phyloP scores from a whole-genome alignment of 1,140 invertebrate species.

The Mylabris phalerata region DNA sequence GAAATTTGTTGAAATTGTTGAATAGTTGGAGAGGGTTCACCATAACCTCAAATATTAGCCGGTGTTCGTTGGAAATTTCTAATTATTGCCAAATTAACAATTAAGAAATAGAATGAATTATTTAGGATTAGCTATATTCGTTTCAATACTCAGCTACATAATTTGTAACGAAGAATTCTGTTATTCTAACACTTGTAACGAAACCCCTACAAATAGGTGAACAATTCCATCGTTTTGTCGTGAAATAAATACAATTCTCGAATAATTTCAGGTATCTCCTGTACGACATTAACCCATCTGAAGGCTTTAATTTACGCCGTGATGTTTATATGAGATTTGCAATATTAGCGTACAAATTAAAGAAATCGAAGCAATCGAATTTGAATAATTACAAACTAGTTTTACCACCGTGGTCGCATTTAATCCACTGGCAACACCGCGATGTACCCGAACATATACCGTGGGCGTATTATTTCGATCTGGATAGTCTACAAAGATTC shows the following conservation, averaged over 20 bases:
- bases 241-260: background rate
- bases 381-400: constrained; percentile 55
- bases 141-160: too few relatives aligned
- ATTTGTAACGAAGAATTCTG: too few relatives aligned
- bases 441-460: constrained; percentile 48
- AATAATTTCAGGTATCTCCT: constrained; percentile 59
- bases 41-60: too few relatives aligned
- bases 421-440: constrained; percentile 83
- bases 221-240: too few relatives aligned
- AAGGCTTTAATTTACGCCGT: constrained; percentile 93
- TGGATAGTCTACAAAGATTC: constrained; percentile 69
- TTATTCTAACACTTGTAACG: too few relatives aligned
- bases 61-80: too few relatives aligned
- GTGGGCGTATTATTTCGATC: constrained; percentile 85
- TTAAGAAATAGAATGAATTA: too few relatives aligned
- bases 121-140: too few relatives aligned
- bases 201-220: too few relatives aligned
- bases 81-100: too few relatives aligned
- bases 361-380: constrained; percentile 43
- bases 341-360: constrained; percentile 64
- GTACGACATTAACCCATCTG: constrained; percentile 89
- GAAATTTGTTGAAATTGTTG: too few relatives aligned
- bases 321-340: constrained; percentile 94
- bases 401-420: constrained; percentile 81
- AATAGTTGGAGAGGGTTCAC: too few relatives aligned